Conservation (phyloP, 2,113 vertebrate species). For the Galemys pyrenaicus region DNA sequence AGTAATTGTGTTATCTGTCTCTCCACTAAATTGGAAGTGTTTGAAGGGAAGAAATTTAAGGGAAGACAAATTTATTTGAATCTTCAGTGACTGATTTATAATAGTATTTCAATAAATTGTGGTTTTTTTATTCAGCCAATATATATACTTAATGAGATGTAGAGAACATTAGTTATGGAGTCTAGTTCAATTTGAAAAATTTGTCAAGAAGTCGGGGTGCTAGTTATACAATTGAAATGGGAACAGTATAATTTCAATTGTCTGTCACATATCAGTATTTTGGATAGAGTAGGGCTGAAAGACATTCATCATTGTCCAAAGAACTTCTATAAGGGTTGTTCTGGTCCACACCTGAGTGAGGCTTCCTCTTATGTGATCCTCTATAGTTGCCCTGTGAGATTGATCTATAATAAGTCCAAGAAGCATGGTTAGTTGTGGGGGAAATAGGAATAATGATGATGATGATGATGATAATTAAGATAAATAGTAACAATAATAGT, state of each 20-base stretch:
- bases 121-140: not conserved
- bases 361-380: not conserved
- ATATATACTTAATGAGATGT: not conserved
- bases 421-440: not conserved
- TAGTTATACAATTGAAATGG: not conserved
- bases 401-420: not conserved
- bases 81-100: not conserved
- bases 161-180: constrained; percentile 7
- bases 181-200: constrained; percentile 1
- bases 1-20: not conserved
- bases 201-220: not conserved
- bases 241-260: not conserved
- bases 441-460: not conserved
- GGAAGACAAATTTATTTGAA: not conserved
- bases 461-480: not conserved
- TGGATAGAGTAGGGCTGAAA: not conserved
- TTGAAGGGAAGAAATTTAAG: not conserved
- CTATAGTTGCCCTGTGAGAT: not conserved
- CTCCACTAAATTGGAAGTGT: not conserved
- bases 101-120: constrained; percentile 32
- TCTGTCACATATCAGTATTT: not conserved
- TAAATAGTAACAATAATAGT: not conserved
- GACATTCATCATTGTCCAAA: not conserved
- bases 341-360: not conserved
- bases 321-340: not conserved